Conservation (phyloP, 2,888 invertebrate species). For the Temnothorax ravouxi region DNA sequence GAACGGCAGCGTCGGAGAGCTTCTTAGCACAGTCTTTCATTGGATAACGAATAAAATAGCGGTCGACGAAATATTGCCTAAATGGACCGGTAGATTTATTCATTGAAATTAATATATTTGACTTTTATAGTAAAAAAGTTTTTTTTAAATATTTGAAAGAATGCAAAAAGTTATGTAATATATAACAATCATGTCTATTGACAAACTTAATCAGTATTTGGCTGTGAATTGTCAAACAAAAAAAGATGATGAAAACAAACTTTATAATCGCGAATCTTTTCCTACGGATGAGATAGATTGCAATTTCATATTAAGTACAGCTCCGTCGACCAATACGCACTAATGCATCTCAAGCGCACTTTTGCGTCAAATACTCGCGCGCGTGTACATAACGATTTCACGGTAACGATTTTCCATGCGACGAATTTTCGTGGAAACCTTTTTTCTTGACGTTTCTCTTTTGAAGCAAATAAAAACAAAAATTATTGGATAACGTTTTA, state of each 20-base stretch:
- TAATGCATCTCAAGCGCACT: constrained; percentile 53
- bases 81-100: background rate
- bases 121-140: background rate
- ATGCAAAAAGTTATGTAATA: background rate
- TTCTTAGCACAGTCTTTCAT: background rate
- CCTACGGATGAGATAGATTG: background rate
- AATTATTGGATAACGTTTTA: background rate
- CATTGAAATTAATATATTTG: background rate
- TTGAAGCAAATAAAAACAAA: background rate
- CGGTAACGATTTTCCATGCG: constrained; percentile 65
- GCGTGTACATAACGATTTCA: constrained; percentile 48
- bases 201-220: background rate
- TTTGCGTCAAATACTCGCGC: constrained; percentile 49
- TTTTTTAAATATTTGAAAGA: background rate
- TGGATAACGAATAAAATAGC: background rate
- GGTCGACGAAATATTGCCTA: background rate
- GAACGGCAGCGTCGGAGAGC: background rate
- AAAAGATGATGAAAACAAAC: background rate
- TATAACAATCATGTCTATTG: background rate
- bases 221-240: background rate
- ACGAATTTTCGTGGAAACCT: constrained; percentile 39
- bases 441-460: background rate
- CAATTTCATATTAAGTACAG: constrained; percentile 20
- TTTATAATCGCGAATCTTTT: background rate
- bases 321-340: background rate